These are phyloP conservation scores for Aricia agestis DNA, from an alignment of 1,140 invertebrate genomes.

Conservation along the genomic window DNA sequence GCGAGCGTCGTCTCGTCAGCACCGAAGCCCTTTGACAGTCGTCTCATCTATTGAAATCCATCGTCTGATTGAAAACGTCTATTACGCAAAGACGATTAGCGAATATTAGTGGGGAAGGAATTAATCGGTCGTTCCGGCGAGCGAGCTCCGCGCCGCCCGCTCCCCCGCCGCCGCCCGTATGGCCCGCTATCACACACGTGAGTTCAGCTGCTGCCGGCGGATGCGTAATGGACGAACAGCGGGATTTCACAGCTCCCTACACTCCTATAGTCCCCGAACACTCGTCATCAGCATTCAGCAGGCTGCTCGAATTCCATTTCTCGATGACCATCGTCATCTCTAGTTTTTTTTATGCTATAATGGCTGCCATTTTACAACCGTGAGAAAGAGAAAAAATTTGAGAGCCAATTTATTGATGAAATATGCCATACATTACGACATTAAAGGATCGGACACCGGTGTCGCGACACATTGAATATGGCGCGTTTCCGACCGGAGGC, in stretches of 20 bases:
- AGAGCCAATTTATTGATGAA: too few species aligned
- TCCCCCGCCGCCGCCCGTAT: neutral
- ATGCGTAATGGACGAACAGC: neutral
- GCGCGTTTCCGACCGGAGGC: too few species aligned
- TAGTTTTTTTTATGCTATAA: too few species aligned
- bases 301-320: too few species aligned
- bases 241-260: neutral
- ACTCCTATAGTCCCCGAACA: neutral
- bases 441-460: too few species aligned
- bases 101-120: conserved; percentile 13
- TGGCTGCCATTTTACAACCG: too few species aligned
- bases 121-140: conserved; percentile 20
- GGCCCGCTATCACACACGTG: neutral
- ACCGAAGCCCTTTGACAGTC: neutral
- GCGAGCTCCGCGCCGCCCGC: neutral
- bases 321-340: too few species aligned
- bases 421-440: too few species aligned
- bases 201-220: neutral
- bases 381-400: too few species aligned
- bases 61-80: neutral
- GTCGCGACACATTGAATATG: too few species aligned
- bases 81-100: conserved; percentile 13
- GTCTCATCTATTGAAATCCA: conserved; percentile 8
- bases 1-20: neutral
- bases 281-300: too few species aligned